phyloP scores from a whole-genome alignment of 2,113 vertebrate genomes.

The Cochlearius cochlearius region DNA sequence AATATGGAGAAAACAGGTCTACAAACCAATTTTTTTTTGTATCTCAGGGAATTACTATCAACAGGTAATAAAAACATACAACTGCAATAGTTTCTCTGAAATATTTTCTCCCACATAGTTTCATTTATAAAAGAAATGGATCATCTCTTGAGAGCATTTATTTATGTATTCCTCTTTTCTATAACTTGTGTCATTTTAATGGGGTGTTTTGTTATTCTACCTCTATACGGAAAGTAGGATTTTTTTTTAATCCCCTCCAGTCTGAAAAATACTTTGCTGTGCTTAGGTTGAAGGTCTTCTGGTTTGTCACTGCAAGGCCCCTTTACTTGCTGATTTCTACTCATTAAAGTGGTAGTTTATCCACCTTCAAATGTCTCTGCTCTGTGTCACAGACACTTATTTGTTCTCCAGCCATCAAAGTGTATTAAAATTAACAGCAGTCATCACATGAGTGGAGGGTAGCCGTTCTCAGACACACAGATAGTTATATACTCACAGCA shows the following conservation, averaged over 20 bases:
- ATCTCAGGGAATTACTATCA: background rate
- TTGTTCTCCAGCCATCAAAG: conserved; percentile 86
- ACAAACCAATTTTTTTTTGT: background rate
- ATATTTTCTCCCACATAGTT: background rate
- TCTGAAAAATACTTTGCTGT: conserved; percentile 18
- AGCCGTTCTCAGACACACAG: conserved; percentile 64
- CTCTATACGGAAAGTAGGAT: background rate
- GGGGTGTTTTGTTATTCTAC: background rate
- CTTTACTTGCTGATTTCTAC: conserved; percentile 81
- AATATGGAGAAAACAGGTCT: background rate
- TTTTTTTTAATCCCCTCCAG: background rate
- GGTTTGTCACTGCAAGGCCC: conserved; percentile 56
- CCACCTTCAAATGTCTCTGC: conserved; percentile 76
- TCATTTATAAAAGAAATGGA: background rate
- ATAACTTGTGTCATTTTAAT: background rate
- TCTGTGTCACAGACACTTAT: conserved; percentile 87
- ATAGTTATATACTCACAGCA: conserved; percentile 73
- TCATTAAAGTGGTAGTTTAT: conserved; percentile 86
- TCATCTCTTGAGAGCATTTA: background rate
- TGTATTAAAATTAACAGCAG: conserved; percentile 87
- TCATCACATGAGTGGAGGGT: conserved; percentile 76
- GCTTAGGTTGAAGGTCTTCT: conserved; percentile 57
- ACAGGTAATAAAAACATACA: conserved; percentile 11
- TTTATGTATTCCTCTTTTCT: background rate
- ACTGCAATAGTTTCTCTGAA: background rate